Conservation (phyloP, 2,113 vertebrate species). For the Haliaeetus leucogaster region DNA sequence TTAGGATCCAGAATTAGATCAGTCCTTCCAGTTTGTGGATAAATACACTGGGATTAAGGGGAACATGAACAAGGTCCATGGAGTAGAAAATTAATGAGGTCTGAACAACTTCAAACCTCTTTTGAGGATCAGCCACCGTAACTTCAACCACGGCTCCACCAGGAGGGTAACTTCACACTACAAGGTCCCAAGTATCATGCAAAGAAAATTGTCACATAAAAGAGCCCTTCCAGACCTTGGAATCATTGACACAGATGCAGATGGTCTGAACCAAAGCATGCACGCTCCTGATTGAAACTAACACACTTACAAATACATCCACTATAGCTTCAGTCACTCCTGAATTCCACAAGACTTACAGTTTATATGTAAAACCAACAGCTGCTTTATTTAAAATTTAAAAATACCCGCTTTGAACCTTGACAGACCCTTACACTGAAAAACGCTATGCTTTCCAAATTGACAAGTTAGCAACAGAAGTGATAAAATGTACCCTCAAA, state of each 20-base stretch:
- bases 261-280: neutral
- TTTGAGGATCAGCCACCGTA: neutral
- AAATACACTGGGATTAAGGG: constrained; percentile 47
- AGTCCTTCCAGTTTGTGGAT: constrained; percentile 38
- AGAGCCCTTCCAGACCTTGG: neutral
- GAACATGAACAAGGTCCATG: neutral
- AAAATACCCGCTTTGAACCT: neutral
- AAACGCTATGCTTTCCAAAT: neutral
- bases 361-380: neutral
- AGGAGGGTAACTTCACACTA: constrained; percentile 8
- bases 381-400: neutral
- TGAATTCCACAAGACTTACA: neutral
- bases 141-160: neutral
- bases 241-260: neutral
- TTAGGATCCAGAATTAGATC: constrained; percentile 16
- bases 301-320: neutral
- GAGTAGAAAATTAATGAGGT: constrained; percentile 46
- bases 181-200: constrained; percentile 40
- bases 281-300: neutral
- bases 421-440: neutral
- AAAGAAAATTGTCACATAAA: neutral
- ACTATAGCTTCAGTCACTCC: neutral
- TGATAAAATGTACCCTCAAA: neutral
- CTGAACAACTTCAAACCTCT: neutral
- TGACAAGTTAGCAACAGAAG: neutral